Percentiles rank a stretch among this genome's conserved stretches.
Conservation (phyloP, 2,888 invertebrate genomes). For the Chamaedrilus cognettii region DNA sequence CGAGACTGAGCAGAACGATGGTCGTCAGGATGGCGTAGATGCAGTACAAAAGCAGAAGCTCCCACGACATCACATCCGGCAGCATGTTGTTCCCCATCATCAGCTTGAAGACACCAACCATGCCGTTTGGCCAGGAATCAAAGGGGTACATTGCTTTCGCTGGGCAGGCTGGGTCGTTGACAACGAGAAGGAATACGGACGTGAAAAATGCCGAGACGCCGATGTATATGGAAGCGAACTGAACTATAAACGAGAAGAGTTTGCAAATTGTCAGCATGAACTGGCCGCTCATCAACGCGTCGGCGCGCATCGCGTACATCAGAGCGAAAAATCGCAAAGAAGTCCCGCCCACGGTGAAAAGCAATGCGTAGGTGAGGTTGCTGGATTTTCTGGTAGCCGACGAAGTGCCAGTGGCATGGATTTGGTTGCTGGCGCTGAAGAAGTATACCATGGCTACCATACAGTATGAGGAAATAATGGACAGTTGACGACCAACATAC, state of each 20-base stretch:
- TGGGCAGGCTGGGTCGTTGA: not conserved
- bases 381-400: not conserved
- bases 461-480: not conserved
- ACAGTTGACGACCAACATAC: not conserved
- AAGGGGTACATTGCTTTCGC: not conserved
- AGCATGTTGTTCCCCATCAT: not conserved
- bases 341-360: not conserved
- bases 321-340: not conserved
- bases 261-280: not conserved
- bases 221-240: not conserved
- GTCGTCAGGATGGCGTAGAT: not conserved
- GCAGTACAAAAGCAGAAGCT: not conserved
- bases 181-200: not conserved
- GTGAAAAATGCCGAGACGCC: not conserved
- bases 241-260: not conserved
- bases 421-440: not conserved
- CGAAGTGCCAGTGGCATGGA: not conserved
- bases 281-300: not conserved
- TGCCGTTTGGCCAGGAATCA: not conserved
- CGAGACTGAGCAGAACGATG: not conserved
- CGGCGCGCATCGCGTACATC: not conserved
- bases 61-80: not conserved
- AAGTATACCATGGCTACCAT: not conserved
- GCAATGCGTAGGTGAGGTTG: not conserved
- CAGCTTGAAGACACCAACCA: not conserved